phyloP scores from a whole-genome alignment of 2,888 invertebrate genomes.

The Pterobdella sp. region DNA sequence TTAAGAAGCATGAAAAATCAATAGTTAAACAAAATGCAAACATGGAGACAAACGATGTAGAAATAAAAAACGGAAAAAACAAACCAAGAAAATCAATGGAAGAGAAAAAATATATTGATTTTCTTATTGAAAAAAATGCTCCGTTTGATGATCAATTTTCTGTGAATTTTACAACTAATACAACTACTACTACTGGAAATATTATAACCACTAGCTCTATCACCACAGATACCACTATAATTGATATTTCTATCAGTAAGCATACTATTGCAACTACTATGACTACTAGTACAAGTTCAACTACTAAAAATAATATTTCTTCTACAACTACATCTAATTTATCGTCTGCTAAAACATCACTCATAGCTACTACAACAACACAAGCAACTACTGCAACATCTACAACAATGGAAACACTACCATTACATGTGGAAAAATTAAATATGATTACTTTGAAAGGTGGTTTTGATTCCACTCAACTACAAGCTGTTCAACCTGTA shows the following conservation, averaged over 20 bases:
- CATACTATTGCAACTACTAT: not conserved
- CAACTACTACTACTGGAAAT: not conserved
- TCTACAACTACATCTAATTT: not conserved
- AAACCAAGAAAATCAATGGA: not conserved
- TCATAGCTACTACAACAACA: not conserved
- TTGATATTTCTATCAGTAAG: not conserved
- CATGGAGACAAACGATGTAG: not conserved
- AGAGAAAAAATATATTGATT: too few species aligned
- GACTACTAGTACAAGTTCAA: not conserved
- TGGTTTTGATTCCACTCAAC: too few species aligned
- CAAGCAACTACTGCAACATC: not conserved
- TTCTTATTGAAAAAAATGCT: too few species aligned
- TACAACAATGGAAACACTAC: too few species aligned
- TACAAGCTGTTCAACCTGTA: too few species aligned
- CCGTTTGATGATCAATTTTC: too few species aligned
- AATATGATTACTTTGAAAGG: too few species aligned
- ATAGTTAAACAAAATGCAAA: not conserved
- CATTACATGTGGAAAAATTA: too few species aligned
- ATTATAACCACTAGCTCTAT: not conserved
- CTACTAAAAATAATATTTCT: not conserved
- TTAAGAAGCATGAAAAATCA: not conserved
- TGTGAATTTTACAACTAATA: too few species aligned
- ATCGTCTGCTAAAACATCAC: not conserved
- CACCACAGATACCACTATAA: not conserved
- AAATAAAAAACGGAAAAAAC: not conserved